Percentiles rank a stretch among this genome's conserved stretches.
These are phyloP conservation scores for Clanis bilineata DNA, from an alignment of 2,888 invertebrate species.

Conservation along the genomic window DNA sequence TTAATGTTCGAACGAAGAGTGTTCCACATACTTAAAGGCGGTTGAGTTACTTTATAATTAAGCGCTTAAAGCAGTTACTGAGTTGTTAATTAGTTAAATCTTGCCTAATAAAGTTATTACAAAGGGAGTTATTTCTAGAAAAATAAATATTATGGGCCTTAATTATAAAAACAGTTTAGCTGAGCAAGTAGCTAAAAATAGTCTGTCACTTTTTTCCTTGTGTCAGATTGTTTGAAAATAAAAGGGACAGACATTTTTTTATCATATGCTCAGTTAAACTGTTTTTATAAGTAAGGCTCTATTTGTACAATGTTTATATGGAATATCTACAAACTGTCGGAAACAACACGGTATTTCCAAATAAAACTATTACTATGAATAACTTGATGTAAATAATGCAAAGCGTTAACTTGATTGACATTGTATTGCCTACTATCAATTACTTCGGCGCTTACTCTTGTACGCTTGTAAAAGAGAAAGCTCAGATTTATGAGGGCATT, in stretches of 20 bases:
- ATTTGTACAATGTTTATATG: neutral
- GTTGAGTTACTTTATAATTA: neutral
- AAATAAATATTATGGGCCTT: neutral
- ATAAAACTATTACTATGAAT: conserved; percentile 5
- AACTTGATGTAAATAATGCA: conserved; percentile 16
- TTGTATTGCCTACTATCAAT: conserved; percentile 40
- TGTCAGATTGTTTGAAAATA: no score
- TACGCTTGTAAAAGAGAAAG: conserved; percentile 36
- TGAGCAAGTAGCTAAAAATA: no score
- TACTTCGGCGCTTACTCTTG: conserved; percentile 39
- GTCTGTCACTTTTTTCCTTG: no score
- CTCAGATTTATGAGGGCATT: conserved; percentile 35
- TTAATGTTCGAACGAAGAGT: neutral
- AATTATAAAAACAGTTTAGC: neutral
- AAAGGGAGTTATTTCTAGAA: neutral
- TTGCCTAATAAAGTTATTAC: neutral
- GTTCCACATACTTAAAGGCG: neutral
- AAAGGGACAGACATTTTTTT: no score
- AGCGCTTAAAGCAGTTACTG: neutral
- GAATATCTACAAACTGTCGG: neutral
- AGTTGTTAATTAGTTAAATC: neutral
- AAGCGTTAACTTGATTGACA: conserved; percentile 47
- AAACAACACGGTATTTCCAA: neutral
- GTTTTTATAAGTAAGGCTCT: no score
- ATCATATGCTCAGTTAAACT: no score